Base-by-base conservation (phyloP, 2,888 invertebrate species). In the Holacanthella duospinosa region DNA sequence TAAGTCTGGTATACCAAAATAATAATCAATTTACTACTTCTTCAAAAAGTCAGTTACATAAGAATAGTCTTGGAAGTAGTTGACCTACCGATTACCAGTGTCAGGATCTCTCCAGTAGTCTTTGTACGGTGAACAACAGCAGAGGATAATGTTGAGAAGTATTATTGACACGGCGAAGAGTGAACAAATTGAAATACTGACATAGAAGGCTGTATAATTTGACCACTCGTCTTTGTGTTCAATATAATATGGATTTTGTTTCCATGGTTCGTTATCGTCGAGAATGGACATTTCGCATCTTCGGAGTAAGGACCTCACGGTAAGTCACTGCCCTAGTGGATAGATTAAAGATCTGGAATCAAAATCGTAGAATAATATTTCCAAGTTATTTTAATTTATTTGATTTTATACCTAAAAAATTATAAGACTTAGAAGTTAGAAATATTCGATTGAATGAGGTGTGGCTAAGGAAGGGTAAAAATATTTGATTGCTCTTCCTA, bases 191-290 rank as follows among this genome's bases (percentile, higher is more conserved):
- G 86, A 84, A 68, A 92, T 86, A 24, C 85, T 83, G 72, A 88
- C 84, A 80, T 92, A 92, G 79, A 93, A 92, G 55, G 86, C 84
- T n/a, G 87, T 86, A 75, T 86, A 92, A 78, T 91, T 86, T 65
- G 70, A 66, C 19, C 43, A 64, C 27, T 68, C 67, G 67, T 80
- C 79, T 28, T 70, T 71, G 73, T 79, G 81, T 68, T 81, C 80
- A 67, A 78, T 79, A 70, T 82, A 84, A 74, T 81, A 83, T 55
- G 84, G 84, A 77, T 84, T 85, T 69, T 82, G 81, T 76, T 80
- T 76, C 77, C 83, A 85, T 66, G 80, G 83, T 62, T 80, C 77
- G 73, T 82, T 82, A 71, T 85, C 83, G 75, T 82, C 82, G 77
- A 83, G 77, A 77, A 82, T 81, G 78, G 84, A 83, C 84, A 85